Evolutionary conservation across 35 echinoderm and acorn worm species (phyloP).

Genomic region (Patiria miniata): DNA sequence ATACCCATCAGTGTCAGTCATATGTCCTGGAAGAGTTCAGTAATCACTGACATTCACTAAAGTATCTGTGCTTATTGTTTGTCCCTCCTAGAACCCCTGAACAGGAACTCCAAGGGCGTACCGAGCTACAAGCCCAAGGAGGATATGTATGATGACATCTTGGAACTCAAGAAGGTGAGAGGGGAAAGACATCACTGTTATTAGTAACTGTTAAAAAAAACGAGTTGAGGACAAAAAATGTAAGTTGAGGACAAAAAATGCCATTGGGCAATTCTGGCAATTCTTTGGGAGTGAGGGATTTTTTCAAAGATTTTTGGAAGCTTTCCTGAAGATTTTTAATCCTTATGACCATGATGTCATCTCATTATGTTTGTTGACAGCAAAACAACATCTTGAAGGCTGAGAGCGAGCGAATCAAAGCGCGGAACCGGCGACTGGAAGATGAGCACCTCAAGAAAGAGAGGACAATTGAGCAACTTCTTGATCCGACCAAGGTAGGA

Average conservation of each 20-base stretch:
- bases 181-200: not conserved
- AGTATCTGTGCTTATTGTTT: not conserved
- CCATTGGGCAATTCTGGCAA: not conserved
- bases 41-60: too few species aligned
- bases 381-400: constrained; percentile 70
- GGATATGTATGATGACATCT: constrained; percentile 99
- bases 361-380: constrained; percentile 32
- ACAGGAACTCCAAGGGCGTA: constrained; percentile 70
- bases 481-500: constrained; percentile 78
- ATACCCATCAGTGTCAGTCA: not conserved
- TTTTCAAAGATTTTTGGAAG: too few species aligned
- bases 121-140: constrained; percentile 89
- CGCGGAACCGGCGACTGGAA: constrained; percentile 85
- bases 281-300: too few species aligned
- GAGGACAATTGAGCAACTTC: constrained; percentile 89
- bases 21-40: not conserved
- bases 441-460: constrained; percentile 94
- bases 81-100: constrained; percentile 22
- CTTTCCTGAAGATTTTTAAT: not conserved
- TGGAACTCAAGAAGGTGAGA: constrained; percentile 96
- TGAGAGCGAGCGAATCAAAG: constrained; percentile 80
- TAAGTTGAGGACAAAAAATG: not conserved
- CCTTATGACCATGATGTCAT: not conserved
- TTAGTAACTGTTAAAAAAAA: not conserved
- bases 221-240: not conserved